Evolutionary conservation across 2,797 vertebrate species (phyloP), one percentile per base, ranked within the genome.

Genomic region (Sciaenops ocellatus): DNA sequence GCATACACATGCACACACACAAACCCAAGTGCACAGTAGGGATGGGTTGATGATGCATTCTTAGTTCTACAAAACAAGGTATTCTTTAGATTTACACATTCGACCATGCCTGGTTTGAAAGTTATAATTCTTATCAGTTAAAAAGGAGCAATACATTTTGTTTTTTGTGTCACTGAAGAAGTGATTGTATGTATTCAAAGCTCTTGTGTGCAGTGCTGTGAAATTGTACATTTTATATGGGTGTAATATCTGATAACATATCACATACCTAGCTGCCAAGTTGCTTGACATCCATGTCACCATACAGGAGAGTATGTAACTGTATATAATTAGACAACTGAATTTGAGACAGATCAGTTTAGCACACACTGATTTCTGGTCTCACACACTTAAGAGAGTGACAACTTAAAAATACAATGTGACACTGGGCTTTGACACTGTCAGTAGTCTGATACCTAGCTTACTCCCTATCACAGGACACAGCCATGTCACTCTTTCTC

Each of bases 31-130:
- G 77, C 68, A 57, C 64, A 28, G 34, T 65, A 55, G 75, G 79
- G 87, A 85, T 87, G 77, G 82, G 85, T 76, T 76, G 38, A 85
- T 26, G 34, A 18, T 67, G 66, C 34, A 38, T 76, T 77, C 52
- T 83, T 48, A 30, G 41, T 64, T 34, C 46, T 17, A 44, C 51
- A 56, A 70, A 71, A 60, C 41, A 82, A 42, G 13, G 11, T 47
- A 17, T 75, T 46, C 56, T 70, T 42, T 41, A 24, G 4, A 61
- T 63, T 73, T 62, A 54, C 12, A 44, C 28, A 52, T 73, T 51
- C 47, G 59, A 71, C 41, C 11, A 11, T 28, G 41, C 17, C 28
- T 55, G 34, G 44, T 63, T n/a, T 69, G 56, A 74, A 55, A 57
- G 26, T 11, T 38, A 56, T 68, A 24, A 5, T 17, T 63, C 17